Base-by-base conservation (phyloP, 2,888 invertebrate species). In the Alviniconcha strummeri region DNA sequence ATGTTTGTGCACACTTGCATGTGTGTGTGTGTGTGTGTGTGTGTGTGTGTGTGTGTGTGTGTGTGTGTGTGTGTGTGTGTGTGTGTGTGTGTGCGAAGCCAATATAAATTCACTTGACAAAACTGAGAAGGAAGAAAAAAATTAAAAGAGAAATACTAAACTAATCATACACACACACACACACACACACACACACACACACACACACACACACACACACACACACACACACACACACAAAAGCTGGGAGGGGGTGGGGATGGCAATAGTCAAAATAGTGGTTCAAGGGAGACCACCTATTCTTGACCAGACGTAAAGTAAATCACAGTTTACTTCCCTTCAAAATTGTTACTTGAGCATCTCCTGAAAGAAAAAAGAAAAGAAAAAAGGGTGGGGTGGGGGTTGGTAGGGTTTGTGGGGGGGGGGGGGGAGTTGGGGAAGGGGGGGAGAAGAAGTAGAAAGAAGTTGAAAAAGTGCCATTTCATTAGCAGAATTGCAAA, bases 121-220 rank as follows among this genome's bases (percentile, higher is more conserved):
- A 17, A n/a, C 17, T 6, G 6, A n/a, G 6, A 17, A 15, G 69
- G 15, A 17, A 6, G 3, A 11, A n/a, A 6, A 17, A 15, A 11
- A n/a, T 15, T 17, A 54, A 55, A 36, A 36, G 36, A 36, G 36
- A 36, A 36, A 36, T 36, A 36, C 36, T 55, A 13, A 17, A 75
- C 17, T 5, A 75, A 11, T 5, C 52, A 75, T 55, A 75, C 75
- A 75, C 75, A 76, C 56, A 76, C 76, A 76, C 76, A 76, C 76
- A 56, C 76, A 76, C 76, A 56, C 76, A 76, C 56, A 17, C 55
- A 75, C 75, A 75, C 75, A 75, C 75, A 76, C 56, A 76, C 76
- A 76, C 76, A 76, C 76, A 56, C 76, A 76, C 76, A 56, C 76
- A 76, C 56, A 17, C 55, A 75, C 75, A 75, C 75, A 75, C 75